Conservation (phyloP, 2,888 invertebrate species). For the Hypomecis punctinalis region DNA sequence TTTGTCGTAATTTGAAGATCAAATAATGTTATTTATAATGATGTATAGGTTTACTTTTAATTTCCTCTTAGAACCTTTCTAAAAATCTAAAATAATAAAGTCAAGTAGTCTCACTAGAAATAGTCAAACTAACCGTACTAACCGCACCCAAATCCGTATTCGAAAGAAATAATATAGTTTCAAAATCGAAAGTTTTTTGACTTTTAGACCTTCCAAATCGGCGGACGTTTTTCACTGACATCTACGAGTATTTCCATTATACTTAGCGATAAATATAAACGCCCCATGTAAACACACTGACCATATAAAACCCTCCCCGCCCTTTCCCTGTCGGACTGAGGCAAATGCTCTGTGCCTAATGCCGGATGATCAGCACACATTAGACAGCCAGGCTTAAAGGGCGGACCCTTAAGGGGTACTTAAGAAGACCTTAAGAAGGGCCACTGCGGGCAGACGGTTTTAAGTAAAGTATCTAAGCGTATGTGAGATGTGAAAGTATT, state of each 20-base stretch:
- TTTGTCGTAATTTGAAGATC: not conserved
- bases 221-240: not conserved
- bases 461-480: constrained; percentile 17
- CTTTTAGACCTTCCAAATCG: not conserved
- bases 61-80: no score
- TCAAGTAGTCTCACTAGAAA: no score
- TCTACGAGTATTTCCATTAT: not conserved
- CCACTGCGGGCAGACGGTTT: constrained; percentile 38
- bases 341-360: constrained; percentile 54
- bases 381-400: constrained; percentile 45
- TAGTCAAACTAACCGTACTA: no score
- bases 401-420: constrained; percentile 42
- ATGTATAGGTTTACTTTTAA: no score
- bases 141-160: no score
- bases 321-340: constrained; percentile 55
- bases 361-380: constrained; percentile 63
- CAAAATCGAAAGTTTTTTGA: no score
- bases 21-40: no score
- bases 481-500: constrained; percentile 20
- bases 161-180: no score
- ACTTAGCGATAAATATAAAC: not conserved
- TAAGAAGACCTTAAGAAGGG: constrained; percentile 44
- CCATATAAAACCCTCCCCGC: constrained; percentile 45
- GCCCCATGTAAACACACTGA: not conserved
- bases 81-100: no score